Evolutionary conservation across 92 coral and sea anemone species (phyloP), one percentile per base, ranked within the genome.

Genomic region (Chrysogorgia sp.): DNA sequence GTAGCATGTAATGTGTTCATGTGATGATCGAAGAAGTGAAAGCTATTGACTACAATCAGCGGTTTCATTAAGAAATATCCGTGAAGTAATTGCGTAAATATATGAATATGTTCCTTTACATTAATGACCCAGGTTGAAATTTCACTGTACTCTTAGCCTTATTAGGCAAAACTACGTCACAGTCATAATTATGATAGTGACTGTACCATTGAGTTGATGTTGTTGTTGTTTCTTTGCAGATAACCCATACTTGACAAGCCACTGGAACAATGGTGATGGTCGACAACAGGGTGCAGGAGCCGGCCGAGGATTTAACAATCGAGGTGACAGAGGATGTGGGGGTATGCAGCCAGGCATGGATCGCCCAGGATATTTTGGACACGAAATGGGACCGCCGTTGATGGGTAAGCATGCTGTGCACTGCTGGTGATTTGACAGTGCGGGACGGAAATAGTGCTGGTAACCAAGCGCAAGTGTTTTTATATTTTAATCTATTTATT

Each of bases 331-430:
- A 70, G 98, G 98, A 17, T 90, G 97, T 47, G 97, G 93, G 26
- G 65, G 64, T 19, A 53, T 80, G n/a, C 92, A 92, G 12, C 97
- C 97, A 40, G 97, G 97, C 31, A 93, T 93, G 96, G 97, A 97
- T 0, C 70, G 92, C 28, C 97, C 91, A 19, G 89, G 88, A 82
- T 90, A 90, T 4, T 86, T 86, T 80, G 86, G 88, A 9, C 79
- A 68, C 20, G 79, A 81, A 47, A 92, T 92, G 92, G 90, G 87
- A 0, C 86, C 89, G 81, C 97, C 96, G 19, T 93, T 96, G 97
- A 91, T 91, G 96, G 93, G 97, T 93, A 41, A 88, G 93, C 5
- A 4, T 4, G 5, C 43, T 37, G 43, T 12, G 43, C 12, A 12
- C n/a, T n/a, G n/a, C n/a, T n/a, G n/a, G n/a, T n/a, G n/a, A n/a